A percentile compares a stretch with the other conserved stretches of the same genome.
phyloP scores from a whole-genome alignment of 92 coral and sea anemone genomes.

The Palythoa heliodiscus region DNA sequence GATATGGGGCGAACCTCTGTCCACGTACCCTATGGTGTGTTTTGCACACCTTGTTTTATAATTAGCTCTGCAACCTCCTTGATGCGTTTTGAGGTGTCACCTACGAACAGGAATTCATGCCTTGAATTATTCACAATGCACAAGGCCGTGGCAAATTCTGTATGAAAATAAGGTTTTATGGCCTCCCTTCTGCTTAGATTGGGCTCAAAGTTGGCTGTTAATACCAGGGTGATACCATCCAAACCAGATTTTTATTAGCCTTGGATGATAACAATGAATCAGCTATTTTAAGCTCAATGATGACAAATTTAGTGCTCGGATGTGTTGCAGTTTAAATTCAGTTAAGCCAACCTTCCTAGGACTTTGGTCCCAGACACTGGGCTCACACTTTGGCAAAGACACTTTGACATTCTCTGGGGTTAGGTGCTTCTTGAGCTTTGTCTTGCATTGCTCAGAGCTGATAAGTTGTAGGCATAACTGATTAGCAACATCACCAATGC shows the following conservation, averaged over 20 bases:
- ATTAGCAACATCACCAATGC: slow-evolving; percentile 42
- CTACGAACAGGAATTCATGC: slow-evolving; percentile 61
- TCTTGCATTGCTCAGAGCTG: slow-evolving; percentile 45
- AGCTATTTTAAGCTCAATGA: slow-evolving; percentile 46
- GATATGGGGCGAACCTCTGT: slow-evolving; percentile 35
- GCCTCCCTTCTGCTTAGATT: slow-evolving; percentile 56
- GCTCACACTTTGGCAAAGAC: slow-evolving; percentile 43
- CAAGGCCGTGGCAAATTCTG: slow-evolving; percentile 64
- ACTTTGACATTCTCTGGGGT: slow-evolving; percentile 42
- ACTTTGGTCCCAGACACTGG: slow-evolving; percentile 43
- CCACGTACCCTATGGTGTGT: slow-evolving; percentile 22
- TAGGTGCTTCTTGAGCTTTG: slow-evolving; percentile 25
- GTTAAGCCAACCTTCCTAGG: slow-evolving; percentile 31
- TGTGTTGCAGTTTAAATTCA: slow-evolving; percentile 41
- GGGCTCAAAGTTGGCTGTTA: slow-evolving; percentile 48
- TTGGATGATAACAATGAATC: slow-evolving; percentile 42
- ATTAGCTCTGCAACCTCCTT: slow-evolving; percentile 55
- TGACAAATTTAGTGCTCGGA: slow-evolving; percentile 30
- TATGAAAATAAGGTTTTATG: slow-evolving; percentile 50
- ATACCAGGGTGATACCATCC: slow-evolving; percentile 56
- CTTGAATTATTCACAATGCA: slow-evolving; percentile 48
- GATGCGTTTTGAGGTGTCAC: slow-evolving; percentile 59
- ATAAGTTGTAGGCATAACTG: slow-evolving; percentile 37
- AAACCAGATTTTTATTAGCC: slow-evolving; percentile 46
- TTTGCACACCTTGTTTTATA: slow-evolving; percentile 55